Conservation (phyloP, 2,888 invertebrate species). For the Chloroclysta siterata region DNA sequence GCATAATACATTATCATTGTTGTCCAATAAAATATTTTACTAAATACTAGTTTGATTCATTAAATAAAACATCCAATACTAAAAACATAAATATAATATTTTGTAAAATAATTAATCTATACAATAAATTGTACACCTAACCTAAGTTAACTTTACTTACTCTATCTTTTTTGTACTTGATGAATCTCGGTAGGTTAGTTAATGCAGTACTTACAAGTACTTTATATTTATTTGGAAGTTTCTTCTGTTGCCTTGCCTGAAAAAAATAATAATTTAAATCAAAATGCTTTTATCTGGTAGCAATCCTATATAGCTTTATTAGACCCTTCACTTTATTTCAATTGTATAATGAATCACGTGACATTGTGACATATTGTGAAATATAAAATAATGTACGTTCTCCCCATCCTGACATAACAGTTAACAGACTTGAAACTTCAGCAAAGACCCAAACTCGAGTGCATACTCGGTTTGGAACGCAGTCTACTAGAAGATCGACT, state of each 20-base stretch:
- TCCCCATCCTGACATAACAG: too few relatives aligned
- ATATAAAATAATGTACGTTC: too few relatives aligned
- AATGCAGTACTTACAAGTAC: slow-evolving; percentile 89
- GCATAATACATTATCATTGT: slow-evolving; percentile 55
- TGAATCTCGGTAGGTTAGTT: slow-evolving; percentile 89
- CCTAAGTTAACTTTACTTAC: slow-evolving; percentile 54
- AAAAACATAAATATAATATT: slow-evolving; percentile 30
- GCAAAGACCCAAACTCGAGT: too few relatives aligned
- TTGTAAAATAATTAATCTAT: slow-evolving; percentile 22
- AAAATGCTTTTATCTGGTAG: too few relatives aligned
- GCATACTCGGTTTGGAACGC: too few relatives aligned
- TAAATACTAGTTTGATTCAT: slow-evolving; percentile 32
- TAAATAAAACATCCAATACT: slow-evolving; percentile 21
- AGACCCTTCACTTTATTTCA: too few relatives aligned
- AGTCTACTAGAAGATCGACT: too few relatives aligned
- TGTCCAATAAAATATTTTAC: slow-evolving; percentile 62
- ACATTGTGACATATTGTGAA: too few relatives aligned
- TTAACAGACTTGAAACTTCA: too few relatives aligned
- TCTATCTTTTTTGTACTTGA: slow-evolving; percentile 87
- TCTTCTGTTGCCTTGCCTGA: slow-evolving; percentile 87
- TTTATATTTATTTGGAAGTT: slow-evolving; percentile 87
- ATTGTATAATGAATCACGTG: too few relatives aligned
- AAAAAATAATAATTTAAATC: slow-evolving; percentile 47
- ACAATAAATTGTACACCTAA: slow-evolving; percentile 26
- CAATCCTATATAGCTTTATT: too few relatives aligned